Evolutionary conservation across 2,888 invertebrate species (phyloP).

Genomic region (Polydrusus tereticollis): DNA sequence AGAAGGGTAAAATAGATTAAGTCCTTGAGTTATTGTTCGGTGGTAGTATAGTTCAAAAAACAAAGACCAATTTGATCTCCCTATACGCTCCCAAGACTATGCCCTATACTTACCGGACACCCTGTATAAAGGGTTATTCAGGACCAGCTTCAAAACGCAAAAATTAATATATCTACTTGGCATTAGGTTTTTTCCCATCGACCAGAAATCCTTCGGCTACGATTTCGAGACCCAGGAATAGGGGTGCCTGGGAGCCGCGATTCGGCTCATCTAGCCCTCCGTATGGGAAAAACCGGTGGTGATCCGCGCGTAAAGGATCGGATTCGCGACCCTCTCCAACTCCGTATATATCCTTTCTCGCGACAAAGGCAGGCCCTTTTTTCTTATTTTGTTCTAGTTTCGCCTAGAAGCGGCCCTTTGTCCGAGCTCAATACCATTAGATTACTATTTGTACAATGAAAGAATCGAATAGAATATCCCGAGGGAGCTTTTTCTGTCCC

Average conservation of each 20-base stretch:
- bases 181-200: constrained; percentile 22
- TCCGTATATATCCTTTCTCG: constrained; percentile 21
- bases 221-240: constrained; percentile 24
- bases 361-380: constrained; percentile 25
- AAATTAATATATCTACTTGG: too few species aligned
- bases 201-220: constrained; percentile 15
- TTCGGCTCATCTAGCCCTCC: constrained; percentile 27
- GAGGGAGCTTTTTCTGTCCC: constrained; percentile 12
- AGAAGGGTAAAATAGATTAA: too few species aligned
- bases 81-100: too few species aligned
- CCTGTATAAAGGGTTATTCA: too few species aligned
- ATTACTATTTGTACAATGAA: constrained; percentile 19
- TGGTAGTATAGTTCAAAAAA: too few species aligned
- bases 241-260: constrained; percentile 25
- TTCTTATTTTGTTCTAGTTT: constrained; percentile 25
- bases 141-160: too few species aligned
- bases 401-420: constrained; percentile 23
- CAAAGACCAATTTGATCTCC: too few species aligned
- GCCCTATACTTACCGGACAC: too few species aligned
- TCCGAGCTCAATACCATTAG: constrained; percentile 2
- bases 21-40: too few species aligned
- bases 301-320: constrained; percentile 32
- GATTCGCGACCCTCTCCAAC: constrained; percentile 19
- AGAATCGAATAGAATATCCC: constrained; percentile 12
- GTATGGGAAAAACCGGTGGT: constrained; percentile 34